Conservation (phyloP, 2,113 vertebrate genomes). For the Oryzias celebensis region DNA sequence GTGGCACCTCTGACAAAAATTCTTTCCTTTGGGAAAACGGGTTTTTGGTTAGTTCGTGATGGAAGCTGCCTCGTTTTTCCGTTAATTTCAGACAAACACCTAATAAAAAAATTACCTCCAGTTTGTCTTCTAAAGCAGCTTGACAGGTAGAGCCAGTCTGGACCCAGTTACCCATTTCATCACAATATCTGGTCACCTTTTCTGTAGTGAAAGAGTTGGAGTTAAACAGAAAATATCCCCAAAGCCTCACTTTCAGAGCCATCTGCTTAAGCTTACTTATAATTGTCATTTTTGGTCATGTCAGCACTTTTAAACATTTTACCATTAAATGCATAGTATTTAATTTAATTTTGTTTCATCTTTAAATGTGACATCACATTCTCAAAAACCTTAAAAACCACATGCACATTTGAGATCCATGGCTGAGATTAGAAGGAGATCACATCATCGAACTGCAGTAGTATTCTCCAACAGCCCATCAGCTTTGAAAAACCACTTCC, state of each 20-base stretch:
- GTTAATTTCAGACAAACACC: slow-evolving; percentile 8
- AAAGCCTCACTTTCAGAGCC: neutral
- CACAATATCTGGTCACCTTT: slow-evolving; percentile 88
- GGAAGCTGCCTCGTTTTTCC: neutral
- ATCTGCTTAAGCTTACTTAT: too few relatives aligned
- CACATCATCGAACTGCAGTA: slow-evolving; percentile 33
- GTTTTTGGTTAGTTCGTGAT: neutral
- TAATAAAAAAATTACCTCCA: slow-evolving; percentile 75
- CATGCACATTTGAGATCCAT: slow-evolving; percentile 21
- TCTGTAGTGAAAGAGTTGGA: slow-evolving; percentile 72
- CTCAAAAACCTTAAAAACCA: slow-evolving; percentile 6
- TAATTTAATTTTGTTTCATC: too few relatives aligned
- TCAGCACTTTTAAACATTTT: slow-evolving; percentile 18
- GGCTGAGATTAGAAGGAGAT: slow-evolving; percentile 21
- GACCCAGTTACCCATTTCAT: slow-evolving; percentile 87
- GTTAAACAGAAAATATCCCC: slow-evolving; percentile 4
- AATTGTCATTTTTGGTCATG: too few relatives aligned
- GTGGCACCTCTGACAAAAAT: slow-evolving; percentile 24
- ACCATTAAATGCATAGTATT: too few relatives aligned
- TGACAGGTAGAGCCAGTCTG: slow-evolving; percentile 86
- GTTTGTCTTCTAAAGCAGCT: slow-evolving; percentile 79
- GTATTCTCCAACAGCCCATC: slow-evolving; percentile 54
- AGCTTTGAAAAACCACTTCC: slow-evolving; percentile 33
- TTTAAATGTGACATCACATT: neutral
- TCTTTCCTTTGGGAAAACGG: slow-evolving; percentile 17